phyloP scores from a whole-genome alignment of 2,113 vertebrate genomes.

The Proterorhinus semilunaris region DNA sequence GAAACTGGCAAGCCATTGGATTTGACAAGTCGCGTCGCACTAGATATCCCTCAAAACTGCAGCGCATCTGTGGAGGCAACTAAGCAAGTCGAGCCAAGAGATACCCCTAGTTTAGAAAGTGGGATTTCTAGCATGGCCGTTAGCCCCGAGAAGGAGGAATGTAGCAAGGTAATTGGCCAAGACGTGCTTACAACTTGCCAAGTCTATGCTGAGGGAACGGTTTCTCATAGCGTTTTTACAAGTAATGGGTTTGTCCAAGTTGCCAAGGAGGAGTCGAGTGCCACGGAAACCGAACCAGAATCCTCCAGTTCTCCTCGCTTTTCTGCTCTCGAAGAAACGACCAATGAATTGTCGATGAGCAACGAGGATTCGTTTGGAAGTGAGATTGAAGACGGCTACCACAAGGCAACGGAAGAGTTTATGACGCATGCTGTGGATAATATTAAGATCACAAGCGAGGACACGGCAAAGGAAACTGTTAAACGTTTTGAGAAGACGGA shows the following conservation, averaged over 20 bases:
- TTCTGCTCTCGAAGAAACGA: neutral
- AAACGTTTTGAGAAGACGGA: conserved; percentile 15
- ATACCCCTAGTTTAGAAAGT: conserved; percentile 41
- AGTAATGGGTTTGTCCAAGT: neutral
- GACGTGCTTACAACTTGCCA: neutral
- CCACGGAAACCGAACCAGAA: neutral
- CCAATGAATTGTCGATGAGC: conserved; percentile 3
- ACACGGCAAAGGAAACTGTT: neutral
- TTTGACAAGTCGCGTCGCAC: neutral
- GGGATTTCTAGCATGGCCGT: conserved; percentile 62
- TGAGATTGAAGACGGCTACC: conserved; percentile 41
- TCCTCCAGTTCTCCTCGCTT: neutral
- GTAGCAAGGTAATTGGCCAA: neutral
- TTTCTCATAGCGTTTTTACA: conserved; percentile 3
- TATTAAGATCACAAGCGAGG: neutral
- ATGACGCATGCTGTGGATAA: neutral
- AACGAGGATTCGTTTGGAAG: conserved; percentile 43
- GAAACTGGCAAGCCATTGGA: conserved; percentile 13
- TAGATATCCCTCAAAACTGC: neutral
- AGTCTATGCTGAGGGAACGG: neutral
- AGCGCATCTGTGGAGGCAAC: neutral
- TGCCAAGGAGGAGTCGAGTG: neutral
- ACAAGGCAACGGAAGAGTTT: conserved; percentile 20
- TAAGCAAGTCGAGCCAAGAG: conserved; percentile 2
- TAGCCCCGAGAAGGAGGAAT: conserved; percentile 41